phyloP scores from a whole-genome alignment of 2,113 vertebrate species.

The Nesogale talazaci region DNA sequence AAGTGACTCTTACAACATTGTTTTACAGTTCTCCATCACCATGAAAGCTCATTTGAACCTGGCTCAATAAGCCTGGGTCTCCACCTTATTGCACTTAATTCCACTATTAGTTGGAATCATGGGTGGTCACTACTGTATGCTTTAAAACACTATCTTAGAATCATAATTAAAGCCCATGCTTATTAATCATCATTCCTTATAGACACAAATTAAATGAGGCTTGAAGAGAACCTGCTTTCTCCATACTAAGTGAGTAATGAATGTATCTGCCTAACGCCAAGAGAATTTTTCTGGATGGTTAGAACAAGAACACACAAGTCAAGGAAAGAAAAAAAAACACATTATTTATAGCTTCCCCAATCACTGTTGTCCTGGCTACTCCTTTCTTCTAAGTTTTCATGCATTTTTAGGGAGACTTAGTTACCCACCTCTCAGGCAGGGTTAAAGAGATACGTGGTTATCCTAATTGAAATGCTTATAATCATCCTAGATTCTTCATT shows the following conservation, averaged over 20 bases:
- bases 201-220: constrained; percentile 75
- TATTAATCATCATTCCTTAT: constrained; percentile 64
- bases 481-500: neutral
- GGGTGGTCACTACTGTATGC: constrained; percentile 48
- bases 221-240: constrained; percentile 66
- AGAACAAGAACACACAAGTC: constrained; percentile 70
- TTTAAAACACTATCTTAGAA: constrained; percentile 39
- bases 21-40: neutral
- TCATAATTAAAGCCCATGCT: constrained; percentile 59
- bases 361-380: neutral
- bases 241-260: constrained; percentile 67
- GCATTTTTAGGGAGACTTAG: neutral
- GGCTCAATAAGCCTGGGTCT: neutral
- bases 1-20: neutral
- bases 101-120: constrained; percentile 38
- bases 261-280: constrained; percentile 54
- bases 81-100: constrained; percentile 4
- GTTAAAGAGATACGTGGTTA: neutral
- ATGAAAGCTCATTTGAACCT: neutral
- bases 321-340: neutral
- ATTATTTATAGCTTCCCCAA: constrained; percentile 35
- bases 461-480: neutral
- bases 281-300: constrained; percentile 58
- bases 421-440: neutral
- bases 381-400: neutral